These are phyloP conservation scores for Marmota flaviventris DNA, from an alignment of 2,113 vertebrate species.

Conservation along the genomic window DNA sequence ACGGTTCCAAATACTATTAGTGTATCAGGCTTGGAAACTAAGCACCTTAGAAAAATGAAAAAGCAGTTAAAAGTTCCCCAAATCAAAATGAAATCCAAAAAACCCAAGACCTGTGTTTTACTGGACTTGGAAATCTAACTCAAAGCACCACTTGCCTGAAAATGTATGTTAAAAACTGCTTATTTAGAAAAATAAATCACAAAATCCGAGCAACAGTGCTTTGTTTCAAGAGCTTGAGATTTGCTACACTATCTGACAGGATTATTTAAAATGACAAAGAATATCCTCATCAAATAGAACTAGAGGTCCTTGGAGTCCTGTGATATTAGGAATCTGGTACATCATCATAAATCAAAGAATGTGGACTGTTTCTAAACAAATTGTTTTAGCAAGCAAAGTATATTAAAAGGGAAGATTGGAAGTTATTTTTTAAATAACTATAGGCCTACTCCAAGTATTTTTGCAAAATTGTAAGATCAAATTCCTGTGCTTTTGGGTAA, in stretches of 20 bases:
- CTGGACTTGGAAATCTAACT: constrained; percentile 3
- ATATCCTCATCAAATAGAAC: background rate
- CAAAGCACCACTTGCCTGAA: background rate
- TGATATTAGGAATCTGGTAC: constrained; percentile 14
- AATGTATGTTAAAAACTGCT: background rate
- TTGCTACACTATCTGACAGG: background rate
- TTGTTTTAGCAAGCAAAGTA: constrained; percentile 9
- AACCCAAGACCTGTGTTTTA: background rate
- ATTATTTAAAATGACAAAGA: constrained; percentile 15
- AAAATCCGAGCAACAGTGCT: background rate
- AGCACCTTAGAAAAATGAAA: background rate
- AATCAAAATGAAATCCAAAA: background rate
- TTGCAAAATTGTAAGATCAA: constrained; percentile 18
- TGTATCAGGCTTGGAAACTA: background rate
- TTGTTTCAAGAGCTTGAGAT: background rate
- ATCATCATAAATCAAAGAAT: background rate
- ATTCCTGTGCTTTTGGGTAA: constrained; percentile 7
- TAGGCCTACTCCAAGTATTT: background rate
- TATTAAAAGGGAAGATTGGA: background rate
- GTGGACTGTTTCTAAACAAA: background rate
- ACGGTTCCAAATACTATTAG: background rate
- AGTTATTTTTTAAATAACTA: background rate
- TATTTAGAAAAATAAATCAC: constrained; percentile 11
- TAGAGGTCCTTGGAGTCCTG: background rate
- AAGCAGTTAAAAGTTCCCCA: background rate